Conservation (phyloP, 2,797 vertebrate species). For the Perdix hodgsoniae region DNA sequence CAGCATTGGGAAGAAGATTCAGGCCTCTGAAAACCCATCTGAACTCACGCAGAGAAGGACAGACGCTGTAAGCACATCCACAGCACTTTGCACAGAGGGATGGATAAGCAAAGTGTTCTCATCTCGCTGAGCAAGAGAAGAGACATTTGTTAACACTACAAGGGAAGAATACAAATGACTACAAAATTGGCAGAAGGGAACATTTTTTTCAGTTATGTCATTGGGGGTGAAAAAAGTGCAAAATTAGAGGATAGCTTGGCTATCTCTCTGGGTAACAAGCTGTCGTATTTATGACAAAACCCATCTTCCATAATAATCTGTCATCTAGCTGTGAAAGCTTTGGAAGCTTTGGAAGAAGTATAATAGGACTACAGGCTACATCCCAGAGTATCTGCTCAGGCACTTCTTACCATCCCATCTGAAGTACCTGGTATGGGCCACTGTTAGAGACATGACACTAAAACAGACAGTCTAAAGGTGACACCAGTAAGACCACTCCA, state of each 20-base stretch:
- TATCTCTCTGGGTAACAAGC: neutral
- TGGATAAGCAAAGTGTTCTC: neutral
- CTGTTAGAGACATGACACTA: neutral
- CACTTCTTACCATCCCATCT: neutral
- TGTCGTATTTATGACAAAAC: constrained; percentile 5
- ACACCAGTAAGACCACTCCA: neutral
- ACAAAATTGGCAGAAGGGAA: constrained; percentile 18
- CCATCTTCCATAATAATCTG: neutral
- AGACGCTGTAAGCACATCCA: neutral
- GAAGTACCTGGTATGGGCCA: neutral
- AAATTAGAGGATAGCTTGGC: constrained; percentile 5
- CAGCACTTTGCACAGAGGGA: neutral
- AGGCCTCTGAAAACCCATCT: neutral
- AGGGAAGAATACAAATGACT: constrained; percentile 39
- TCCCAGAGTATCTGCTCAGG: neutral
- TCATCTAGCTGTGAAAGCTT: neutral
- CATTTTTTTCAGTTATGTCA: constrained; percentile 15
- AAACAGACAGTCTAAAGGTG: neutral
- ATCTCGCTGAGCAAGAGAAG: neutral
- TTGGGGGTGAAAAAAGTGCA: neutral
- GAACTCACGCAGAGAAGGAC: neutral
- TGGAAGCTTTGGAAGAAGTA: neutral
- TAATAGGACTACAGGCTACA: neutral
- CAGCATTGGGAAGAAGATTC: neutral
- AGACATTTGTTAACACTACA: constrained; percentile 8